Base-by-base conservation (phyloP, 2,113 vertebrate species). In the Thryonomys swinderianus region DNA sequence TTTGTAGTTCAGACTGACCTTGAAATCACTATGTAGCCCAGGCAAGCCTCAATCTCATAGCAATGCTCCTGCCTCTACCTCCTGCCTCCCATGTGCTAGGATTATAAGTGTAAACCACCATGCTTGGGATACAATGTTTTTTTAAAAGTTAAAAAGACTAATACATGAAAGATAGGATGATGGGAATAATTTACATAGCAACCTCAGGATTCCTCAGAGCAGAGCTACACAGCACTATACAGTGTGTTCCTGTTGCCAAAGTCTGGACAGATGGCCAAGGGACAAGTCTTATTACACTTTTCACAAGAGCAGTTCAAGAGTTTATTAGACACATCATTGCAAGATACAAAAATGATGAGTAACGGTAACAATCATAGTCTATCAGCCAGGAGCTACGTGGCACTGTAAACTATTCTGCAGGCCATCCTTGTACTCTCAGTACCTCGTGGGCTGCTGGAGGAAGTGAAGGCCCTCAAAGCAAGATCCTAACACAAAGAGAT, bases 301-400 rank as follows among this genome's bases (percentile, higher is more conserved):
- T 88, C 91, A 97, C 37, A 55, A 94, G 34, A 93, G 87, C 55
- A 42, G 71, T 88, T 45, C 67, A 79, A 94, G 71, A 96, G 45
- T 97, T 97, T 97, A 97, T 97, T 97, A 97, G 89, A 88, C 79
- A 97, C 55, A 67, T 55, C 64, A 85, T 7, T 59, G 51, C 73
- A 89, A 92, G 69, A 93, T 81, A 97, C 83, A 94, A 95, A 96
- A n/a, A 89, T 20, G 53, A 96, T 91, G 21, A 87, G 94, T 21
- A 51, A 92, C 7, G 37, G 4, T 7, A 90, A 59, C 27, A 78
- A 73, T 40, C 61, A 92, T 27, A 95, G 32, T 59, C 85, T 85
- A 74, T 61, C 30, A 81, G 62, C 20, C 64, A 93, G 79, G 74
- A 21, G 64, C 87, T 45, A 79, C 51, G 16, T 11, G 17, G 69